Conservation (phyloP, 2,113 vertebrate genomes). For the Zapus hudsonius region DNA sequence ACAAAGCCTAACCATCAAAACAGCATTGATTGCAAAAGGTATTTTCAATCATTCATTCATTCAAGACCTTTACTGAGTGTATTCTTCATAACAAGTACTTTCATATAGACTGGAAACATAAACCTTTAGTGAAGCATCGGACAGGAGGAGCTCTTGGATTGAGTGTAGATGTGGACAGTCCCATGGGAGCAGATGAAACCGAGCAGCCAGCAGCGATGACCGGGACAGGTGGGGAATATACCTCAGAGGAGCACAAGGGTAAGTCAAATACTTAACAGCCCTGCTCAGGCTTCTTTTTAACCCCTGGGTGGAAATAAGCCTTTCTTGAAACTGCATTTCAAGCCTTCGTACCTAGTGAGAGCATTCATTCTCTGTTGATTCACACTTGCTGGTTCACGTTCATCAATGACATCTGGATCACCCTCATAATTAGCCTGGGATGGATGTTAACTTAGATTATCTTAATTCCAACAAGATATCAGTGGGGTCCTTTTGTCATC, state of each 20-base stretch:
- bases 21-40: not conserved
- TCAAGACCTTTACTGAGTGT: not conserved
- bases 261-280: not conserved
- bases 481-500: not conserved
- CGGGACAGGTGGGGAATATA: no score
- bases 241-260: rapidly evolving
- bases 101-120: not conserved
- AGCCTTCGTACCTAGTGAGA: not conserved
- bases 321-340: not conserved
- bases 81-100: not conserved
- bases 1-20: no score
- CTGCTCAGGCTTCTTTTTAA: not conserved
- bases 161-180: no score
- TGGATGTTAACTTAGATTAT: not conserved
- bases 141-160: not conserved
- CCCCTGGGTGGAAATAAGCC: not conserved
- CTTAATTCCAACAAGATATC: not conserved
- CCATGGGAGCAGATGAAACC: no score
- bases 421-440: no score
- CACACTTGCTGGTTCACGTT: no score
- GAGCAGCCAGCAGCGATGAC: no score
- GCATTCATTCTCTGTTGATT: no score
- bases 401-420: no score
- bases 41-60: not conserved
- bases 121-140: not conserved